These are phyloP conservation scores for Scaptodrosophila lebanonensis DNA, from an alignment of 1,140 invertebrate genomes.

Conservation along the genomic window DNA sequence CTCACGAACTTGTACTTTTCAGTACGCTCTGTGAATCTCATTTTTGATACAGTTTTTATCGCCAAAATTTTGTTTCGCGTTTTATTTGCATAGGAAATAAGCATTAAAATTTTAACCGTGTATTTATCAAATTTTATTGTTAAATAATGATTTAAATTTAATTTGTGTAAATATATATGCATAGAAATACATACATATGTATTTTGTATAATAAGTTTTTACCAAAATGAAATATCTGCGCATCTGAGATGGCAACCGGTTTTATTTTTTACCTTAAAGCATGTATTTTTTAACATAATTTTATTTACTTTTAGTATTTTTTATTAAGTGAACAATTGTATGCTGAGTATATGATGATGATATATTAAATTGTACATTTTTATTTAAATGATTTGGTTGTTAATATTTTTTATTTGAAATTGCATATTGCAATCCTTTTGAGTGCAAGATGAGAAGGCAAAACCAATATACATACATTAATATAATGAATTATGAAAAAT, in stretches of 20 bases:
- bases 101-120: slow-evolving; percentile 31
- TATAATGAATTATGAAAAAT: background rate
- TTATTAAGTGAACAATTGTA: slow-evolving; percentile 44
- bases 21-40: slow-evolving; percentile 44
- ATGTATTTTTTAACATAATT: slow-evolving; percentile 14
- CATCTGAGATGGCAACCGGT: slow-evolving; percentile 55
- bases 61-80: slow-evolving; percentile 33
- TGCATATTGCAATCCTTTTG: slow-evolving; percentile 10
- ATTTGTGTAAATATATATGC: slow-evolving; percentile 53
- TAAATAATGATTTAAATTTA: slow-evolving; percentile 45
- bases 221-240: slow-evolving; percentile 51
- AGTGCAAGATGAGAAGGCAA: slow-evolving; percentile 16
- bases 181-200: slow-evolving; percentile 22
- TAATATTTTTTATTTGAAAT: slow-evolving; percentile 17
- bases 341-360: slow-evolving; percentile 24
- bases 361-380: slow-evolving; percentile 20
- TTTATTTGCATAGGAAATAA: slow-evolving; percentile 30
- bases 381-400: slow-evolving; percentile 11
- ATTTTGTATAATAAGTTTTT: slow-evolving; percentile 35
- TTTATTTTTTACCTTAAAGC: slow-evolving; percentile 28
- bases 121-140: slow-evolving; percentile 59
- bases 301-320: slow-evolving; percentile 11
- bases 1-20: slow-evolving; percentile 30
- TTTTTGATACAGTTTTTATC: slow-evolving; percentile 23
- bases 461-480: background rate